phyloP scores from a whole-genome alignment of 2,113 vertebrate species.

The Thalassoma bifasciatum region DNA sequence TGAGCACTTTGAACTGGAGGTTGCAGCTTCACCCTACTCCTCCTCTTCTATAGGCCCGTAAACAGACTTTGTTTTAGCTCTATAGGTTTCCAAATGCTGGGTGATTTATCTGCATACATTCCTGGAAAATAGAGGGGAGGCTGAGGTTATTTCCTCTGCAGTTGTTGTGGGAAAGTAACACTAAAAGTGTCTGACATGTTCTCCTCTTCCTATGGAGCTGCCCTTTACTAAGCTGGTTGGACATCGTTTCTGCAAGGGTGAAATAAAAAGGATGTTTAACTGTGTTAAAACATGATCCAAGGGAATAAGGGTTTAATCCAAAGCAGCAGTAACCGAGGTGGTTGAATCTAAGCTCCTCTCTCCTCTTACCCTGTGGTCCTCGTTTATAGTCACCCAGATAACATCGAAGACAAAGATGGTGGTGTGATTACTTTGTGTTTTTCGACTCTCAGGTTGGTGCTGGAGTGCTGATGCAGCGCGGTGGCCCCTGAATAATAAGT shows the following conservation, averaged over 20 bases:
- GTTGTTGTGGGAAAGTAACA: background rate
- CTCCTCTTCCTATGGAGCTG: constrained; percentile 5
- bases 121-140: background rate
- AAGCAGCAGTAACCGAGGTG: background rate
- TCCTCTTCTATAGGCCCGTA: background rate
- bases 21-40: constrained; percentile 7
- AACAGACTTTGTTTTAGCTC: constrained; percentile 5
- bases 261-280: background rate
- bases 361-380: constrained; percentile 13
- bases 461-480: constrained; percentile 46
- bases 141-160: background rate
- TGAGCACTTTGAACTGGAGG: constrained; percentile 13
- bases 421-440: constrained; percentile 46
- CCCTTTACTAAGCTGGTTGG: constrained; percentile 8
- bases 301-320: constrained; percentile 15
- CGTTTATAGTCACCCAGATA: constrained; percentile 28
- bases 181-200: background rate
- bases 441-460: constrained; percentile 20
- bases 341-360: background rate
- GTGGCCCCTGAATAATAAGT: constrained; percentile 59
- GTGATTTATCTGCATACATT: background rate
- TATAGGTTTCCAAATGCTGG: constrained; percentile 1
- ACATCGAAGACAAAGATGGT: constrained; percentile 34
- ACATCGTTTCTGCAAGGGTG: background rate
- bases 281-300: background rate